Percentiles rank a stretch among this genome's conserved stretches.
Conservation (phyloP, 2,888 invertebrate species). For the Drosophila conformis region DNA sequence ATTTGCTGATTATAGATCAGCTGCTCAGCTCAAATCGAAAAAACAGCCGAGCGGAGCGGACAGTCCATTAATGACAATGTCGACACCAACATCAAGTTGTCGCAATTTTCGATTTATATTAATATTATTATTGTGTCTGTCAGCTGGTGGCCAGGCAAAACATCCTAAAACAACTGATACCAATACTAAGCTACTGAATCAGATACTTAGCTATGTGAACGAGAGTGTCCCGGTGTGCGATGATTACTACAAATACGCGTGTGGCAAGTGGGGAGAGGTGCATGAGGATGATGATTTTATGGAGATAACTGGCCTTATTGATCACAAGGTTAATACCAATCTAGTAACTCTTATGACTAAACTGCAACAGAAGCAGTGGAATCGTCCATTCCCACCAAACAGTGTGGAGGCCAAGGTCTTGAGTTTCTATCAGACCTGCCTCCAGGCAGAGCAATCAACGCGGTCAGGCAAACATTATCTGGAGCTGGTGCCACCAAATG, state of each 20-base stretch:
- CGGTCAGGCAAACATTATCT: slow-evolving; percentile 60
- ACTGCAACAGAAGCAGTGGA: slow-evolving; percentile 1
- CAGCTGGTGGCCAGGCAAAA: background rate
- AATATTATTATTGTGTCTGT: background rate
- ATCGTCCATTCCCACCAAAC: background rate
- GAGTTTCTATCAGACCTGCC: slow-evolving; percentile 71
- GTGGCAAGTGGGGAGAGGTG: slow-evolving; percentile 68
- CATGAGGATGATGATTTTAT: slow-evolving; percentile 52
- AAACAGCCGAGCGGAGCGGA: background rate
- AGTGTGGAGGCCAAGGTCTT: slow-evolving; percentile 57
- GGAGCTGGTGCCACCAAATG: slow-evolving; percentile 64
- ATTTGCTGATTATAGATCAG: slow-evolving; percentile 20
- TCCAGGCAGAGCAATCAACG: slow-evolving; percentile 5
- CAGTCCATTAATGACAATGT: slow-evolving; percentile 26
- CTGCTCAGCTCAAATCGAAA: background rate
- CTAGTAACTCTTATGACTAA: slow-evolving; percentile 55
- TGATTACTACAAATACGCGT: slow-evolving; percentile 77
- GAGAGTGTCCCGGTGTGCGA: slow-evolving; percentile 60
- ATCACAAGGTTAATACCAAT: slow-evolving; percentile 68
- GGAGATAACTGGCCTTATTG: slow-evolving; percentile 73
- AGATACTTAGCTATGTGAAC: slow-evolving; percentile 60
- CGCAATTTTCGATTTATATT: background rate
- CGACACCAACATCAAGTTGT: slow-evolving; percentile 5
- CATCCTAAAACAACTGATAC: background rate
- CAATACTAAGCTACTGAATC: slow-evolving; percentile 34